Conservation (phyloP, 1,140 invertebrate genomes). For the Bombus turneri region DNA sequence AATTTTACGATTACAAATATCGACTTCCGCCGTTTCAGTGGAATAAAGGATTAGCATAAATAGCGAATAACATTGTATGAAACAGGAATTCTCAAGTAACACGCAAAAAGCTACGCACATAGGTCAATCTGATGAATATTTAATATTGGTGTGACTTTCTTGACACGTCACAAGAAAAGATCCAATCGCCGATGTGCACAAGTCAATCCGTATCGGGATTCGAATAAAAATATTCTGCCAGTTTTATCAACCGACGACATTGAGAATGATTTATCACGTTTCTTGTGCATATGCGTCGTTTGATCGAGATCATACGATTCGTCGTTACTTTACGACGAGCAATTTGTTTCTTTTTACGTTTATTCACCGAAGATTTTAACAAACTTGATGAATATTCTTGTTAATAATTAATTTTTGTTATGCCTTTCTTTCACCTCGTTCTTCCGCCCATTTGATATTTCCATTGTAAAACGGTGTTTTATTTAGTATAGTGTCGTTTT, state of each 20-base stretch:
- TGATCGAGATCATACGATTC: background rate
- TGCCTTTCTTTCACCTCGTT: background rate
- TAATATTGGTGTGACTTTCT: background rate
- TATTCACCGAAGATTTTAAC: no score
- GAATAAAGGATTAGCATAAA: background rate
- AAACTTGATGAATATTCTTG: no score
- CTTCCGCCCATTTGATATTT: background rate
- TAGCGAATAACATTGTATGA: background rate
- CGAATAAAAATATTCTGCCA: background rate
- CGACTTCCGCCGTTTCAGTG: no score
- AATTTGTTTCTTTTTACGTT: background rate
- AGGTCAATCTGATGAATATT: background rate
- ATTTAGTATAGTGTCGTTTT: no score
- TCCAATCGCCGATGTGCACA: background rate
- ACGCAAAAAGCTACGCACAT: no score
- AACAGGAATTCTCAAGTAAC: background rate
- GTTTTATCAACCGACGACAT: conserved; percentile 15
- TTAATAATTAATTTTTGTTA: background rate
- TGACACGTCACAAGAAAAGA: background rate
- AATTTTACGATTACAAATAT: background rate
- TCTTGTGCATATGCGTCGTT: no score
- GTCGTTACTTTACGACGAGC: no score
- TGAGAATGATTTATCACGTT: background rate
- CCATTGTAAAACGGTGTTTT: no score
- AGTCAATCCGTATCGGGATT: background rate